phyloP scores from a whole-genome alignment of 2,888 invertebrate species.

The Cosmia pyralina region DNA sequence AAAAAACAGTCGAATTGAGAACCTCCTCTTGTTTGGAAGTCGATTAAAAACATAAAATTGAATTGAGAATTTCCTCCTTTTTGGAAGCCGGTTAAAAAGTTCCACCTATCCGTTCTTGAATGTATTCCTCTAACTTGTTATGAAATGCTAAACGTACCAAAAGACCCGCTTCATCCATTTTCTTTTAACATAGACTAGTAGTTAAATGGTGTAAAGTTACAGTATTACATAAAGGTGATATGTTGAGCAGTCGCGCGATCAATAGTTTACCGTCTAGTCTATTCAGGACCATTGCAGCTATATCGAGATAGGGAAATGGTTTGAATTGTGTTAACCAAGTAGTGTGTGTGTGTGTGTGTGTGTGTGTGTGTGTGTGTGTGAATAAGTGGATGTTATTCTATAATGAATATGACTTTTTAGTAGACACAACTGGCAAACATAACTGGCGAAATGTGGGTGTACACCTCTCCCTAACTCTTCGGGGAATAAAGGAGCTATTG shows the following conservation, averaged over 20 bases:
- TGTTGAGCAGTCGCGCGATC: slow-evolving; percentile 48
- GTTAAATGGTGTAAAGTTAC: slow-evolving; percentile 32
- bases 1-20: too few relatives aligned
- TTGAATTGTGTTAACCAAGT: slow-evolving; percentile 11
- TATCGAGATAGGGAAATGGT: slow-evolving; percentile 10
- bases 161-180: slow-evolving; percentile 5
- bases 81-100: too few relatives aligned
- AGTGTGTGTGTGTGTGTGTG: neutral
- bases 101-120: neutral
- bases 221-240: slow-evolving; percentile 37
- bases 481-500: too few relatives aligned
- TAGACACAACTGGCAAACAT: too few relatives aligned
- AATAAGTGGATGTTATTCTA: neutral
- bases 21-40: too few relatives aligned
- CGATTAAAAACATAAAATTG: too few relatives aligned
- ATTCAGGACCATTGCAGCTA: slow-evolving; percentile 41
- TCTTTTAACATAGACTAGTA: slow-evolving; percentile 5
- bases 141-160: slow-evolving; percentile 6
- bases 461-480: too few relatives aligned
- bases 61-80: too few relatives aligned
- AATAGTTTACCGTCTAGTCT: slow-evolving; percentile 56
- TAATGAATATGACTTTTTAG: neutral
- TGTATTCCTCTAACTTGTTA: neutral
- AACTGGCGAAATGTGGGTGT: too few relatives aligned
- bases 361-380: neutral